phyloP scores from a whole-genome alignment of 2,888 invertebrate species.

The Standfussiana lucernea region DNA sequence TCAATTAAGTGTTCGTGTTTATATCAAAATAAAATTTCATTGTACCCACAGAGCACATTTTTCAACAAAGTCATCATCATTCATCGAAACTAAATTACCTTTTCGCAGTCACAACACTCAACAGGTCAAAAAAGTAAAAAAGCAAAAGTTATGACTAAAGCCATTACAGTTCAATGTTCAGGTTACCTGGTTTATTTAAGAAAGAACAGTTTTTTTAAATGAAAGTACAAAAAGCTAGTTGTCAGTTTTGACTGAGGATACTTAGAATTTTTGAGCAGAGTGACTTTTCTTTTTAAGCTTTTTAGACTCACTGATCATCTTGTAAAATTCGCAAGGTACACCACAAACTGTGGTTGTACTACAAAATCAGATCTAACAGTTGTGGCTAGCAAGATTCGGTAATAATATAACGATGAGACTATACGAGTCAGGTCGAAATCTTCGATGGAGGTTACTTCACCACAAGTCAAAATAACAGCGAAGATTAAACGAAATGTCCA shows the following conservation, averaged over 20 bases:
- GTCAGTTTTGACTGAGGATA: too few species aligned
- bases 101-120: slow-evolving; percentile 6
- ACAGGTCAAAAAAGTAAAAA: slow-evolving; percentile 30
- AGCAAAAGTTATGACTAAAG: slow-evolving; percentile 21
- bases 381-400: too few species aligned
- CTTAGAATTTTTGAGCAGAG: too few species aligned
- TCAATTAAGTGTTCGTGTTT: too few species aligned
- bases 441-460: background rate
- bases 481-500: background rate
- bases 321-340: too few species aligned
- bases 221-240: slow-evolving; percentile 14
- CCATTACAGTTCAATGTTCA: slow-evolving; percentile 28
- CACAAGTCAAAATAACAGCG: background rate
- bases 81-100: slow-evolving; percentile 35
- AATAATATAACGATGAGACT: background rate
- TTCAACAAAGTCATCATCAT: background rate
- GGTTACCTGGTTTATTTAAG: slow-evolving; percentile 28
- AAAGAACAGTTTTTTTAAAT: background rate
- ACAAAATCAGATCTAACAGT: too few species aligned
- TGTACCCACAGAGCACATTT: background rate
- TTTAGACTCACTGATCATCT: too few species aligned
- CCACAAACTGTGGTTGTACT: too few species aligned
- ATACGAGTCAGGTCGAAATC: background rate
- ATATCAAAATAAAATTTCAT: background rate
- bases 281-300: too few species aligned